Evolutionary conservation across 2,797 vertebrate genomes (phyloP).

Genomic region (Sarcoramphus papa): DNA sequence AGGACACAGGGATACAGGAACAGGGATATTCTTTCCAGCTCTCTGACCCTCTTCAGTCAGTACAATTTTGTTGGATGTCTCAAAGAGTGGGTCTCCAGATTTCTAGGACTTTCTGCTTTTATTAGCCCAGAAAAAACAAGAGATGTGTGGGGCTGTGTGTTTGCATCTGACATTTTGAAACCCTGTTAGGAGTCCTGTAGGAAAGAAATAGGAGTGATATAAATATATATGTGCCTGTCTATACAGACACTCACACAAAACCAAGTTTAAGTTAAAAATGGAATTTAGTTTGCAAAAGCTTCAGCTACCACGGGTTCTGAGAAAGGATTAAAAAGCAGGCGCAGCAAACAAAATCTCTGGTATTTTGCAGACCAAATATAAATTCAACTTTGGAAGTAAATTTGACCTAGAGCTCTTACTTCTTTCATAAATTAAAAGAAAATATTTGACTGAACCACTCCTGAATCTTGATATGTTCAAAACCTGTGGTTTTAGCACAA

Average conservation of each 20-base stretch:
- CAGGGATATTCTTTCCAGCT: neutral
- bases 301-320: neutral
- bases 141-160: neutral
- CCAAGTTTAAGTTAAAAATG: neutral
- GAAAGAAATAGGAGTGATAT: neutral
- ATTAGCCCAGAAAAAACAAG: neutral
- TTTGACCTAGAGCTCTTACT: neutral
- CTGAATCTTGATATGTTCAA: neutral
- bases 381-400: neutral
- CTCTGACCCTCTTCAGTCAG: neutral
- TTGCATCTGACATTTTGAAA: neutral
- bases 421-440: constrained; percentile 29
- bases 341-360: neutral
- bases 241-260: neutral
- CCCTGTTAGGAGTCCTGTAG: neutral
- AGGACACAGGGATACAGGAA: neutral
- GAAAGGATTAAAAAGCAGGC: neutral
- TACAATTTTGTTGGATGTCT: neutral
- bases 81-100: neutral
- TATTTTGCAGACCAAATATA: neutral
- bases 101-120: neutral
- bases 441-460: constrained; percentile 13
- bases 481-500: neutral
- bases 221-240: neutral
- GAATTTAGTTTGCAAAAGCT: neutral